phyloP scores from a whole-genome alignment of 1,140 invertebrate genomes.

The Venustaconcha ellipsiformis region DNA sequence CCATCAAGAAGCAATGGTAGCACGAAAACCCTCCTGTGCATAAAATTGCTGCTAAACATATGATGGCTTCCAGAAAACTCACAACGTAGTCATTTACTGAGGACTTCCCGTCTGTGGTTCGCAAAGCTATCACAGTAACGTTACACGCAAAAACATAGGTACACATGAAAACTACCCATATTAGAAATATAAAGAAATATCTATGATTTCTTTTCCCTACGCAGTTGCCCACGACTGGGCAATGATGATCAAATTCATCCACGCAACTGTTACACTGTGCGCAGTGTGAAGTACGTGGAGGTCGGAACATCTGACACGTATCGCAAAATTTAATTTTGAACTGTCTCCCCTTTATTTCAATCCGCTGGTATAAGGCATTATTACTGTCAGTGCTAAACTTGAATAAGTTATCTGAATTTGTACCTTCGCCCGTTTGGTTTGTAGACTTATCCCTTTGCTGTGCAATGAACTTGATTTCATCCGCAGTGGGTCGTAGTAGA shows the following conservation, averaged over 20 bases:
- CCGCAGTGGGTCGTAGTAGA: slow-evolving; percentile 20
- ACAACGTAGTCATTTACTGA: slow-evolving; percentile 23
- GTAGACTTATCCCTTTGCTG: slow-evolving; percentile 18
- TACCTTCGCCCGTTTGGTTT: background rate
- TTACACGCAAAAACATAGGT: slow-evolving; percentile 27
- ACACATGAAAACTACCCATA: slow-evolving; percentile 23
- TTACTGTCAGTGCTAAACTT: background rate
- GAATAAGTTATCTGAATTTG: background rate
- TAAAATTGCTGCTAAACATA: slow-evolving; percentile 20
- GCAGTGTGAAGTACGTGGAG: slow-evolving; percentile 29
- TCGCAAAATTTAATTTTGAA: slow-evolving; percentile 27
- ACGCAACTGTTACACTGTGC: slow-evolving; percentile 31
- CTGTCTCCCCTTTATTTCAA: slow-evolving; percentile 20
- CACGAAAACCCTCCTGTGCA: slow-evolving; percentile 22
- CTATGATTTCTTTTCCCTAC: slow-evolving; percentile 29
- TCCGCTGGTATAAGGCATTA: slow-evolving; percentile 10
- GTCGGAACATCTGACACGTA: slow-evolving; percentile 31
- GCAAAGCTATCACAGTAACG: slow-evolving; percentile 23
- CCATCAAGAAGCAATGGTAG: slow-evolving; percentile 25
- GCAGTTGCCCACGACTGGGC: slow-evolving; percentile 30
- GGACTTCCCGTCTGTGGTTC: slow-evolving; percentile 9
- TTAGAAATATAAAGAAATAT: slow-evolving; percentile 28
- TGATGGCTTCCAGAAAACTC: slow-evolving; percentile 27
- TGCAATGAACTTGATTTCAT: slow-evolving; percentile 20
- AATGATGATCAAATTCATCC: slow-evolving; percentile 31